phyloP scores from a whole-genome alignment of 2,113 vertebrate genomes.

The Diglossa brunneiventris region DNA sequence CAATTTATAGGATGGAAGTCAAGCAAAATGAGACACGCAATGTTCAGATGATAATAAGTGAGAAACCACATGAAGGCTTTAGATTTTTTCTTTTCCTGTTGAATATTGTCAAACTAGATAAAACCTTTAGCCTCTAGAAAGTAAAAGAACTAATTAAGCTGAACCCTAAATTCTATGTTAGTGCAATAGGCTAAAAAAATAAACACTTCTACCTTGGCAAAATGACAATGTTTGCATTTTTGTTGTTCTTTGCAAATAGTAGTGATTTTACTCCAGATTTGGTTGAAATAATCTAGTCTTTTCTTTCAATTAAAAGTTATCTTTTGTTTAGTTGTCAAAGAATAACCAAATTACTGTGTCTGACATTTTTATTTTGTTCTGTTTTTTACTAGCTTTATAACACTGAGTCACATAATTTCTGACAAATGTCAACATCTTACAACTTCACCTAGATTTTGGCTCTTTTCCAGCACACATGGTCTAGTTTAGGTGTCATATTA shows the following conservation, averaged over 20 bases:
- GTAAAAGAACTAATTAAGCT: not conserved
- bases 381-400: not conserved
- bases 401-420: not conserved
- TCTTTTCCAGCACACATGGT: not conserved
- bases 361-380: not conserved
- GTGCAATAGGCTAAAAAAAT: not conserved
- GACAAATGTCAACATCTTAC: not conserved
- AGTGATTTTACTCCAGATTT: not conserved
- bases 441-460: not conserved
- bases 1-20: not conserved
- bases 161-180: not conserved
- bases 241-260: not conserved
- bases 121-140: not conserved
- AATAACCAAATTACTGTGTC: not conserved
- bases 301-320: not conserved
- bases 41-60: not conserved
- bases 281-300: not conserved
- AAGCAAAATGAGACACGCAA: not conserved
- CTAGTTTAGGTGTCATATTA: not conserved
- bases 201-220: not conserved
- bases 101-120: not conserved
- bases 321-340: not conserved
- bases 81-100: not conserved
- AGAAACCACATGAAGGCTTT: not conserved
- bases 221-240: not conserved